A percentile compares a stretch with the other conserved stretches of the same genome.
Evolutionary conservation across 2,797 vertebrate species (phyloP).

Genomic region (Clarias laeviceps): DNA sequence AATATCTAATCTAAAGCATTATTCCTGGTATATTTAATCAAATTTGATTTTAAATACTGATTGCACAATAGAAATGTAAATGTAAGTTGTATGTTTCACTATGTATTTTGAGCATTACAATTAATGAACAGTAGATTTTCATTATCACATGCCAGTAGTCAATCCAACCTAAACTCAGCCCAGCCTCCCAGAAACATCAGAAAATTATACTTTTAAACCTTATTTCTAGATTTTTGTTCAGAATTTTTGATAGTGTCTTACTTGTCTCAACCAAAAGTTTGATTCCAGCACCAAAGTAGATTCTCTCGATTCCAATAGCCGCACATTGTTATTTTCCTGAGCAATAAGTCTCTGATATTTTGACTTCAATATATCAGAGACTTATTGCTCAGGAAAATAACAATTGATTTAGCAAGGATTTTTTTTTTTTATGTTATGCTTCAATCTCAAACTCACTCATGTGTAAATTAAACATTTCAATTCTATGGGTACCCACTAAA

Average conservation of each 20-base stretch:
- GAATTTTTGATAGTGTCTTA: slow-evolving; percentile 37
- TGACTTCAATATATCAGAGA: too few species aligned
- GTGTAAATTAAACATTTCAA: neutral
- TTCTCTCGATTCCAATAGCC: slow-evolving; percentile 23
- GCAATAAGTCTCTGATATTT: neutral
- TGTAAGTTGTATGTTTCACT: neutral
- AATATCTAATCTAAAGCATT: neutral
- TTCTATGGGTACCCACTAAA: neutral
- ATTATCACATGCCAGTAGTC: neutral
- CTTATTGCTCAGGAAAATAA: too few species aligned
- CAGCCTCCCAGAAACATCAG: neutral
- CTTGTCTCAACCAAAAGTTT: slow-evolving; percentile 46
- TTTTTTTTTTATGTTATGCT: neutral
- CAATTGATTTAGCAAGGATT: neutral
- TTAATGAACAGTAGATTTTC: neutral
- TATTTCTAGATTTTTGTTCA: too few species aligned
- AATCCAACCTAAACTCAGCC: neutral
- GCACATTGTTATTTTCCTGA: slow-evolving; percentile 36
- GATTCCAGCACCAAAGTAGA: slow-evolving; percentile 50
- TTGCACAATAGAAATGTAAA: neutral
- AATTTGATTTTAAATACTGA: neutral
- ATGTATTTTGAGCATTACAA: neutral
- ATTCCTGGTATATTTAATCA: neutral
- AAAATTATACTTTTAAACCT: neutral
- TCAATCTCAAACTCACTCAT: neutral